These are phyloP conservation scores for Corvus cornix DNA, from an alignment of 2,113 vertebrate genomes.

Conservation along the genomic window DNA sequence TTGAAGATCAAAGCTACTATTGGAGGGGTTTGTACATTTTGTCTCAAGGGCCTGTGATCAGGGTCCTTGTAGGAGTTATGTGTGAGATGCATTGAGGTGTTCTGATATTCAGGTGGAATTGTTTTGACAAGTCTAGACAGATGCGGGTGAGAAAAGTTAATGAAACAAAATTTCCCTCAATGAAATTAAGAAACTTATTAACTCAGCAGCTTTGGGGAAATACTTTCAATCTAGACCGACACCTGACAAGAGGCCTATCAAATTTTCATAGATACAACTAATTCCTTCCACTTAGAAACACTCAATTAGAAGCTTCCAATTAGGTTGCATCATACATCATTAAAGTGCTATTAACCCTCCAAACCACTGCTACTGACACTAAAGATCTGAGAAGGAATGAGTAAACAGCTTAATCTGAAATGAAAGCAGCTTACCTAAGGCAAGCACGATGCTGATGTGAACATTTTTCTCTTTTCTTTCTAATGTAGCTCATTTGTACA, in stretches of 20 bases:
- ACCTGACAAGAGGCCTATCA: constrained; percentile 48
- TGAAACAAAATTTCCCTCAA: constrained; percentile 14
- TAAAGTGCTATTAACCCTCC: constrained; percentile 42
- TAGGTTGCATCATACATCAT: constrained; percentile 17
- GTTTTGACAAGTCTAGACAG: background rate
- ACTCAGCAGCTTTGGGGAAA: constrained; percentile 2
- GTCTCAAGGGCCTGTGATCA: fast-evolving
- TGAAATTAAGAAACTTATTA: constrained; percentile 53
- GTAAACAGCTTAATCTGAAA: background rate
- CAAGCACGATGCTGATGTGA: fast-evolving
- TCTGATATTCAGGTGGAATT: background rate
- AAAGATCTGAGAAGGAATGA: background rate
- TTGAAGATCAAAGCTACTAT: background rate
- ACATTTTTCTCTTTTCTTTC: background rate
- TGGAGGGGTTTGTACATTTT: background rate
- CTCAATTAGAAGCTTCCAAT: constrained; percentile 45
- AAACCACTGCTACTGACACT: background rate
- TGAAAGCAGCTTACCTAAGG: background rate
- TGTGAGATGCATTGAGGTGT: background rate
- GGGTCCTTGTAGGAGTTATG: background rate
- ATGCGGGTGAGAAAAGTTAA: background rate
- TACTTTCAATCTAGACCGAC: constrained; percentile 31
- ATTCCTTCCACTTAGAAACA: constrained; percentile 42
- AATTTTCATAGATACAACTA: constrained; percentile 61
- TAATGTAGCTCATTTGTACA: background rate